These are phyloP conservation scores for Misgurnus mizolepis DNA, from an alignment of 2,113 vertebrate species.

Conservation along the genomic window DNA sequence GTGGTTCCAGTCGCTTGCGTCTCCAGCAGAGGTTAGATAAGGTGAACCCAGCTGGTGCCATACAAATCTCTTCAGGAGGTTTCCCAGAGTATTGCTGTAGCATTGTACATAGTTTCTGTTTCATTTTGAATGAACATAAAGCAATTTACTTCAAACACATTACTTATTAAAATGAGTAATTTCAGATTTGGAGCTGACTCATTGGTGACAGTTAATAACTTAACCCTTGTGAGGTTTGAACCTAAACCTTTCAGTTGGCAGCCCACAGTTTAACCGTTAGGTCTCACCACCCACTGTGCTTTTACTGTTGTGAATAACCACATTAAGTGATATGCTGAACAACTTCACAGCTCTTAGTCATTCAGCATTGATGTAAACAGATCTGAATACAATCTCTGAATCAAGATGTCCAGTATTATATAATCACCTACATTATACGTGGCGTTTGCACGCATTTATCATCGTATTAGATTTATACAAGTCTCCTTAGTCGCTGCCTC, in stretches of 20 bases:
- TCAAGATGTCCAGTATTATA: too few relatives aligned
- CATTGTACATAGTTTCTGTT: not conserved
- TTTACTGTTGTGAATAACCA: not conserved
- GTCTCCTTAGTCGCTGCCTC: not conserved
- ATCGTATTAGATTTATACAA: not conserved
- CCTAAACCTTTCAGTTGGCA: not conserved
- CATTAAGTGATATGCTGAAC: not conserved
- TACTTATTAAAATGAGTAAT: too few relatives aligned
- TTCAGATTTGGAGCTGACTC: too few relatives aligned
- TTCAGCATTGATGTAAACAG: not conserved
- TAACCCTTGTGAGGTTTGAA: too few relatives aligned
- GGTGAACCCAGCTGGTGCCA: constrained; percentile 25
- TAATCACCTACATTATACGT: not conserved
- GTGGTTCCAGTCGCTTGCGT: not conserved
- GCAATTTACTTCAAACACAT: too few relatives aligned
- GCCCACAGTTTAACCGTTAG: not conserved
- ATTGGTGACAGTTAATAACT: not conserved
- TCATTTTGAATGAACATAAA: too few relatives aligned
- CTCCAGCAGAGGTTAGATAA: constrained; percentile 35
- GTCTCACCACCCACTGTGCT: not conserved
- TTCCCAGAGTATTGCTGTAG: not conserved
- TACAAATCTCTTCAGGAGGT: not conserved
- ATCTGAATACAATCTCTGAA: not conserved
- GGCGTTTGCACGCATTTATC: not conserved
- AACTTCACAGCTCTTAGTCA: not conserved